Conservation (phyloP, 2,888 invertebrate genomes). For the Octonoba sinensis region DNA sequence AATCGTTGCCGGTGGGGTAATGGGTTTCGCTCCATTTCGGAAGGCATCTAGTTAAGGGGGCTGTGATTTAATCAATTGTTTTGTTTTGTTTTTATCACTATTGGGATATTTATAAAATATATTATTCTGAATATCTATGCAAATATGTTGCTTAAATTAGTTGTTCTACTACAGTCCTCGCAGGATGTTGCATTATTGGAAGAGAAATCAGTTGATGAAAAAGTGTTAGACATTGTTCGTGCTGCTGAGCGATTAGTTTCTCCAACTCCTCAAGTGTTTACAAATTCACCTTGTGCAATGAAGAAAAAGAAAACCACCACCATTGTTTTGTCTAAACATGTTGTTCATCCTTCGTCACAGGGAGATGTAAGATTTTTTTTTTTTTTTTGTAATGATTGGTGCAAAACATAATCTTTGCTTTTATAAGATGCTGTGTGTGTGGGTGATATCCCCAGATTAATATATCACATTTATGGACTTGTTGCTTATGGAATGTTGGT, state of each 20-base stretch:
- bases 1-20: no score
- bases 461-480: no score
- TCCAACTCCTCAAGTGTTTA: constrained; percentile 58
- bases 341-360: constrained; percentile 57
- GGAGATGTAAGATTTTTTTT: constrained; percentile 32
- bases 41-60: no score
- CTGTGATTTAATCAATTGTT: no score
- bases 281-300: constrained; percentile 73
- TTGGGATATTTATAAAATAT: no score
- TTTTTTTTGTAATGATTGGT: constrained; percentile 1
- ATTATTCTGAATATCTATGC: no score
- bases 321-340: constrained; percentile 92
- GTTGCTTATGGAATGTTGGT: no score
- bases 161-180: constrained; percentile 18
- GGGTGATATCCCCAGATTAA: no score
- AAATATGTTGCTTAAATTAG: no score
- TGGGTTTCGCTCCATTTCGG: no score
- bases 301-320: constrained; percentile 86
- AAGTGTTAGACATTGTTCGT: constrained; percentile 90
- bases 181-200: constrained; percentile 28
- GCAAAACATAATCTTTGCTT: background rate
- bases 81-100: no score
- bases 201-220: constrained; percentile 63
- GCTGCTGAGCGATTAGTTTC: constrained; percentile 86
- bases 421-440: no score